phyloP scores from a whole-genome alignment of 2,797 vertebrate species.

The Sebastes glaucus region DNA sequence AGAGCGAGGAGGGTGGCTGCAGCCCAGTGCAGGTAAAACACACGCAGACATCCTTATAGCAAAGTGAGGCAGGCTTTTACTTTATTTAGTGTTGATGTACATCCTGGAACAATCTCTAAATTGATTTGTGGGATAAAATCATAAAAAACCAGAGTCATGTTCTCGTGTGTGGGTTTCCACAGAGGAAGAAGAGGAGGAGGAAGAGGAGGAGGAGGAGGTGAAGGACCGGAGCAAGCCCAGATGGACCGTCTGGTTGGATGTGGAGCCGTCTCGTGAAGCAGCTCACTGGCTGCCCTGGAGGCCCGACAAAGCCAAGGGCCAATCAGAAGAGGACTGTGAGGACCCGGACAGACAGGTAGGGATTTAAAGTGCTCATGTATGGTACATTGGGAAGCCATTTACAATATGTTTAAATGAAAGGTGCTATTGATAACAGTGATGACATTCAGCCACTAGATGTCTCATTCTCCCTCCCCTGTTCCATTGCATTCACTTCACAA shows the following conservation, averaged over 20 bases:
- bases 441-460: too few relatives aligned
- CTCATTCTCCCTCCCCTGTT: too few relatives aligned
- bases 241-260: slow-evolving; percentile 89
- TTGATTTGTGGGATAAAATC: background rate
- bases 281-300: slow-evolving; percentile 95
- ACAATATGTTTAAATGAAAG: background rate
- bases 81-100: background rate
- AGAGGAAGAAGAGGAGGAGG: slow-evolving; percentile 86
- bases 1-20: slow-evolving; percentile 94
- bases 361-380: background rate
- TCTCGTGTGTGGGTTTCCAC: slow-evolving; percentile 1
- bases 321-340: slow-evolving; percentile 94
- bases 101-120: background rate
- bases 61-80: background rate
- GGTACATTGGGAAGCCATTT: background rate
- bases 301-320: slow-evolving; percentile 90
- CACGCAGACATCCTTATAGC: background rate
- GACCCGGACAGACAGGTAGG: slow-evolving; percentile 97
- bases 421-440: too few relatives aligned
- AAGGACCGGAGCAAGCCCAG: slow-evolving; percentile 87
- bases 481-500: too few relatives aligned
- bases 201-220: slow-evolving; percentile 89
- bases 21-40: slow-evolving; percentile 83
- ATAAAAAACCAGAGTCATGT: background rate
- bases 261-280: slow-evolving; percentile 89